These are phyloP conservation scores for Gymnopithys bicolor DNA, from an alignment of 2,797 vertebrate species.

Conservation along the genomic window DNA sequence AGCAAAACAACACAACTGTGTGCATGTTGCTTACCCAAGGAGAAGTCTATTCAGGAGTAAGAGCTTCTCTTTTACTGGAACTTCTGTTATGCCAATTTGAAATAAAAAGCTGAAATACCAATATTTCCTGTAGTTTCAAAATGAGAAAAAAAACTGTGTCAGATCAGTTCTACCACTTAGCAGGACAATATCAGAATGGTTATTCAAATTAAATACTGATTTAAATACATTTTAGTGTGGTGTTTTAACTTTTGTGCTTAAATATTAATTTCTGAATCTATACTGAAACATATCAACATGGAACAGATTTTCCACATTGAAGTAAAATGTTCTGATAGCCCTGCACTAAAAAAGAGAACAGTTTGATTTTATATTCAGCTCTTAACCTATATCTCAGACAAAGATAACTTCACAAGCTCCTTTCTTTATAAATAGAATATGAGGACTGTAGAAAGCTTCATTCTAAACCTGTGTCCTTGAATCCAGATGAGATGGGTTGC, in stretches of 20 bases:
- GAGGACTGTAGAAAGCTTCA: background rate
- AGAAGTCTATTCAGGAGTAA: background rate
- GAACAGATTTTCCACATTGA: background rate
- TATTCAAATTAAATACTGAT: background rate
- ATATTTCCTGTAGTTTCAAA: background rate
- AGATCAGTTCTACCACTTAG: background rate
- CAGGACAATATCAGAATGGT: background rate
- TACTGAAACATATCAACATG: background rate
- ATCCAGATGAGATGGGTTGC: background rate
- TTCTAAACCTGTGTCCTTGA: background rate
- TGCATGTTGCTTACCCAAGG: background rate
- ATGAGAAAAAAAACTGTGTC: background rate
- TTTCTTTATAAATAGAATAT: conserved; percentile 1
- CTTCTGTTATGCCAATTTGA: background rate
- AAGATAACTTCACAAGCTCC: background rate
- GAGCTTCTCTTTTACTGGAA: background rate
- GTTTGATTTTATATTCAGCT: background rate
- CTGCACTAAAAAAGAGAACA: background rate
- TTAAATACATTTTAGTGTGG: background rate
- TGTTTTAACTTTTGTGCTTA: background rate
- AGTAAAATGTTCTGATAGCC: background rate
- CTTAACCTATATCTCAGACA: background rate
- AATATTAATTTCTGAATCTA: background rate
- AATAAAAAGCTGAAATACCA: background rate
- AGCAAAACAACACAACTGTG: background rate